Base-by-base conservation (phyloP, 2,113 vertebrate genomes). In the Rhea pennata region DNA sequence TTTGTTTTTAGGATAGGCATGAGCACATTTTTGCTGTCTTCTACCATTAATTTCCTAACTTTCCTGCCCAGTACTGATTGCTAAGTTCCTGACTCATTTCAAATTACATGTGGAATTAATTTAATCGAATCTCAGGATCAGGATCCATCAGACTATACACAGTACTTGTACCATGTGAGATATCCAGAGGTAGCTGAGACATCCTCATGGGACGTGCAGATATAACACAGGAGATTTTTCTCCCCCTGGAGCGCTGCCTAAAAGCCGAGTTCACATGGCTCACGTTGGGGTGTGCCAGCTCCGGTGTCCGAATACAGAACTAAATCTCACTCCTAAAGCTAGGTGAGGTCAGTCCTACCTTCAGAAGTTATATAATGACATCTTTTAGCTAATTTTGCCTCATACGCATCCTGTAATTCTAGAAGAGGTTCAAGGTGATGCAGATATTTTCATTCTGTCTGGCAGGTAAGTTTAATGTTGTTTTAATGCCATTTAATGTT, bases 201-300 rank as follows among this genome's bases (percentile, higher is more conserved):
- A 48, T 71, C 33, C 8, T 93, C 11, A 27, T 3, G 12, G 10
- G 6, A 0, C 0, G 51, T 51, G 74, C 0, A 2, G 40, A 33
- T 53, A 7, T 26, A 56, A 70, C 20, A 65, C 5, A 21, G 16
- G 6, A 83, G 64, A 73, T 81, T 54, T 59, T 1, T 26, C 39
- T 58, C 50, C 10, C 6, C 20, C 3, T 54, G 19, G 17, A 75
- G 5, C 9, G 24, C 31, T 24, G 78, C 3, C 13, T 88, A 72
- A 88, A 92, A 70, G 39, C 77, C 9, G 64, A 2, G 1, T 78
- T 50, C 16, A 27, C 4, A 21, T 14, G 54, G 17, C n/a, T 91
- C 29, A 40, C 7, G 33, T 3, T 39, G 7, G 62, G 9, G 19
- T 39, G n/a, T 9, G 26, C 21, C 50, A 77, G 21, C 5, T 19